Evolutionary conservation across 2,797 vertebrate genomes (phyloP).

Genomic region (Sebastes variabilis): DNA sequence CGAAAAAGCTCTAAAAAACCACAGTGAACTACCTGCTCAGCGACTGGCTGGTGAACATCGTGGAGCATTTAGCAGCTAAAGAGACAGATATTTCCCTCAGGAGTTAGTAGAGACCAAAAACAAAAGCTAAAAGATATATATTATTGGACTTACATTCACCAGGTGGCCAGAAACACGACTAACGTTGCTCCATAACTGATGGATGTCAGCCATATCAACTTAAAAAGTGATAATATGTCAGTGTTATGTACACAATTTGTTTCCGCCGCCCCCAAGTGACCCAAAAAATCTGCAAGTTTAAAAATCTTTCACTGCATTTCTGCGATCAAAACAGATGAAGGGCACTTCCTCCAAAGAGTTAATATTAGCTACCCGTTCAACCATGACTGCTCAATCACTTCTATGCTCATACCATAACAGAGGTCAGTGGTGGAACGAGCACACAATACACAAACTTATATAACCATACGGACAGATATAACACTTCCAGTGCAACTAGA

Average conservation of each 20-base stretch:
- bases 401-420: slow-evolving; percentile 38
- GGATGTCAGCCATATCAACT: not conserved
- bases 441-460: not conserved
- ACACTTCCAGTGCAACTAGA: not conserved
- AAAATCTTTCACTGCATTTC: not conserved
- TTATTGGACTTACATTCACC: not conserved
- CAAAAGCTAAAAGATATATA: not conserved
- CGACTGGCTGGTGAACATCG: not conserved
- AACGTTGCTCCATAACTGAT: not conserved
- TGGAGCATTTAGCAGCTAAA: not conserved
- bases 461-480: not conserved
- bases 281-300: not conserved
- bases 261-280: not conserved
- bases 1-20: no score
- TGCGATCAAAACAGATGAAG: slow-evolving; percentile 28
- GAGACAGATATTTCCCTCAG: no score
- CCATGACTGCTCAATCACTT: slow-evolving; percentile 54
- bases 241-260: not conserved
- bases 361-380: slow-evolving; percentile 58
- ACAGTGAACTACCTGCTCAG: no score
- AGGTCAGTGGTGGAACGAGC: slow-evolving; percentile 38
- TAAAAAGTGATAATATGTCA: not conserved
- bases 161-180: not conserved
- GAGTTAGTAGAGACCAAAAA: no score
- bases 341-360: slow-evolving; percentile 55